Conservation (phyloP, 2,113 vertebrate genomes). For the Larimichthys crocea region DNA sequence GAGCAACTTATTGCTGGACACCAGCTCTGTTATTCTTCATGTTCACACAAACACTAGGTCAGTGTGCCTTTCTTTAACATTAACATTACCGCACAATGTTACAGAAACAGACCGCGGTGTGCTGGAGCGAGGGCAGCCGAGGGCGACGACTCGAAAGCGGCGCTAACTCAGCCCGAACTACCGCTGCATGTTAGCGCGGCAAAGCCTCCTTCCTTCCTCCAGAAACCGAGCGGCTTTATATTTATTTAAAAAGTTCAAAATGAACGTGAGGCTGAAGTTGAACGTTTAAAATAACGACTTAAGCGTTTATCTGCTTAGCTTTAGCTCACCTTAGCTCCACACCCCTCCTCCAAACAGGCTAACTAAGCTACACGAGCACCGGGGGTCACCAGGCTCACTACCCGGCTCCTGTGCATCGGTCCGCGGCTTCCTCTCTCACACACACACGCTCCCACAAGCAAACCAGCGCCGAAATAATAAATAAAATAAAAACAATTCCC, state of each 20-base stretch:
- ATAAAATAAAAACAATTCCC: background rate
- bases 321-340: slow-evolving; percentile 39
- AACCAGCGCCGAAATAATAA: background rate
- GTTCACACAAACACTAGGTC: background rate
- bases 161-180: background rate
- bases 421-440: too few relatives aligned
- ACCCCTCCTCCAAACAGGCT: slow-evolving; percentile 49
- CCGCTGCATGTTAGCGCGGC: slow-evolving; percentile 40
- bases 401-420: too few relatives aligned
- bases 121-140: slow-evolving; percentile 16
- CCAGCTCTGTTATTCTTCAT: background rate
- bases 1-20: too few relatives aligned
- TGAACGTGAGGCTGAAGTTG: background rate
- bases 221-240: too few relatives aligned
- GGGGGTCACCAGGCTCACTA: slow-evolving; percentile 11
- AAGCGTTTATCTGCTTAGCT: background rate
- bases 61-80: background rate
- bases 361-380: slow-evolving; percentile 51
- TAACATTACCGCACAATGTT: slow-evolving; percentile 64
- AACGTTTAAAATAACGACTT: background rate
- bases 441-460: too few relatives aligned
- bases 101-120: slow-evolving; percentile 36
- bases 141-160: background rate
- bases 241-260: background rate
- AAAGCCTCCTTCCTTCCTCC: background rate